Conservation (phyloP, 2,888 invertebrate genomes). For the Apamea sordens region DNA sequence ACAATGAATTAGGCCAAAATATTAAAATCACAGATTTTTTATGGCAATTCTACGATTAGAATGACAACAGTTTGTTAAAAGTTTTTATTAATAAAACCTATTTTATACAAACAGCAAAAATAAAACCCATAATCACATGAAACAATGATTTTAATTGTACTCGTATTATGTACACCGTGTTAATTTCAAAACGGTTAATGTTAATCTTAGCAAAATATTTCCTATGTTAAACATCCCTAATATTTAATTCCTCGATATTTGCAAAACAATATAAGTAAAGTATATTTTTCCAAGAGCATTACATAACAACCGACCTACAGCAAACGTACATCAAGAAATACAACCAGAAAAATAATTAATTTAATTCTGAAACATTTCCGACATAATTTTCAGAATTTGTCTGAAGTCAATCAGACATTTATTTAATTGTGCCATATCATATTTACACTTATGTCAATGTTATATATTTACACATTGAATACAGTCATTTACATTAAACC, state of each 20-base stretch:
- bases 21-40: background rate
- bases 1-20: slow-evolving; percentile 27
- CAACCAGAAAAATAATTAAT: background rate
- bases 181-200: slow-evolving; percentile 11
- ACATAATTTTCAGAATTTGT: slow-evolving; percentile 74
- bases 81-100: background rate
- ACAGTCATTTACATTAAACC: slow-evolving; percentile 74
- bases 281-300: background rate
- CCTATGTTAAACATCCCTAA: slow-evolving; percentile 29
- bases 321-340: background rate
- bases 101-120: background rate
- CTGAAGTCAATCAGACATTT: slow-evolving; percentile 81
- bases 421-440: slow-evolving; percentile 75
- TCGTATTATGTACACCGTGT: slow-evolving; percentile 12
- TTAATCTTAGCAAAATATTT: slow-evolving; percentile 49
- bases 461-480: slow-evolving; percentile 82
- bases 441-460: slow-evolving; percentile 76
- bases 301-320: background rate
- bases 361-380: slow-evolving; percentile 11
- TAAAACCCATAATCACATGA: too few species aligned
- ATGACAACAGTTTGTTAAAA: background rate
- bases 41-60: background rate
- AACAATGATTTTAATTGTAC: background rate
- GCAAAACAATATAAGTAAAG: background rate
- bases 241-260: slow-evolving; percentile 3